Percentiles rank a stretch among this genome's conserved stretches.
These are phyloP conservation scores for Pegoplata infirma DNA, from an alignment of 2,888 invertebrate species.

Conservation along the genomic window DNA sequence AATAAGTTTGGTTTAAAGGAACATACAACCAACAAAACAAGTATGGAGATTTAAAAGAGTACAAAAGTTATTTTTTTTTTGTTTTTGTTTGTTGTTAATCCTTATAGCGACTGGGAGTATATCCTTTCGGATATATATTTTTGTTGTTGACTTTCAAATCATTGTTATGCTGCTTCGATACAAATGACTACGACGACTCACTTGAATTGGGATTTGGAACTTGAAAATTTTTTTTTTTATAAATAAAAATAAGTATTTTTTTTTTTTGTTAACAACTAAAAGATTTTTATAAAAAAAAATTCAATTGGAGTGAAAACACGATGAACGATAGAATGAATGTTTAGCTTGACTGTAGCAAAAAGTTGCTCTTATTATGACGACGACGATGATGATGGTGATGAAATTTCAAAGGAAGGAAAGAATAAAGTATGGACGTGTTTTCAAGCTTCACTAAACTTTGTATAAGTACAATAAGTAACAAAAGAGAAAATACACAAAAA, in stretches of 20 bases:
- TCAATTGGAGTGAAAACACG: slow-evolving; percentile 6
- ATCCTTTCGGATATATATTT: slow-evolving; percentile 45
- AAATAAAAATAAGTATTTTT: slow-evolving; percentile 32
- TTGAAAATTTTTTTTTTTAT: slow-evolving; percentile 46
- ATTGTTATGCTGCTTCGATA: slow-evolving; percentile 45
- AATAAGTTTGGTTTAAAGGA: slow-evolving; percentile 10
- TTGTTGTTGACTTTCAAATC: slow-evolving; percentile 46
- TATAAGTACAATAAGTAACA: slow-evolving; percentile 42
- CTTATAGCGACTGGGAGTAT: slow-evolving; percentile 36
- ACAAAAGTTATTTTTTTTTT: slow-evolving; percentile 36
- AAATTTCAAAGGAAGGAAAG: slow-evolving; percentile 63
- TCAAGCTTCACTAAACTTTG: slow-evolving; percentile 64
- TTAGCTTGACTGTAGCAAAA: background rate
- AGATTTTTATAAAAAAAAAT: slow-evolving; percentile 8
- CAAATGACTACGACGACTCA: slow-evolving; percentile 25
- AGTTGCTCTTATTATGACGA: slow-evolving; percentile 19
- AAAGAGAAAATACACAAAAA: background rate
- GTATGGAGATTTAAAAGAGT: slow-evolving; percentile 1
- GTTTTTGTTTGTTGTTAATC: slow-evolving; percentile 28
- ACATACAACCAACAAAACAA: background rate
- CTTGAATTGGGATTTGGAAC: slow-evolving; percentile 47
- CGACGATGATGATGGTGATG: slow-evolving; percentile 55
- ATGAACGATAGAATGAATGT: background rate
- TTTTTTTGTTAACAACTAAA: slow-evolving; percentile 1
- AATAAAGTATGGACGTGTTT: slow-evolving; percentile 66